Percentiles rank a stretch among this genome's conserved stretches.
phyloP scores from a whole-genome alignment of 2,888 invertebrate genomes.

The Cybosia mesomella region DNA sequence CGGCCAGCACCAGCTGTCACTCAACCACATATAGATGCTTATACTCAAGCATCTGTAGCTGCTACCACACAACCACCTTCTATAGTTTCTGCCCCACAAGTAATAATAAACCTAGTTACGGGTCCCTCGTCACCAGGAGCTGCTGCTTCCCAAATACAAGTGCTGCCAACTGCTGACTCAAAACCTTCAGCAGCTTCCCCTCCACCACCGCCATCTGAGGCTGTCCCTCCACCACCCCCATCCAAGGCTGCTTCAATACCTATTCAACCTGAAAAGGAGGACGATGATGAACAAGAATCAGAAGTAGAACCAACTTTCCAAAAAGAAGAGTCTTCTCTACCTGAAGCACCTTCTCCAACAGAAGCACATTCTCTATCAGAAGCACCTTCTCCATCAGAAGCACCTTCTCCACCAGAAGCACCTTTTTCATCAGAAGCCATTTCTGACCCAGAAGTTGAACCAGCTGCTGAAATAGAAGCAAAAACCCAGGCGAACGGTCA shows the following conservation, averaged over 20 bases:
- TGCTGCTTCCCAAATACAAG: background rate
- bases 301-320: background rate
- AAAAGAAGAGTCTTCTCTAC: background rate
- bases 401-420: background rate
- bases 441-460: background rate
- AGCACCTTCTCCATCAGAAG: too few relatives aligned
- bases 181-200: background rate
- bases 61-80: background rate
- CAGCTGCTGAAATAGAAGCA: background rate
- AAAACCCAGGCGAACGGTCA: background rate
- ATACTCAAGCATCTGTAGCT: background rate
- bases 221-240: background rate
- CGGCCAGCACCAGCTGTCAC: background rate
- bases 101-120: constrained; percentile 1
- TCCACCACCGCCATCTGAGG: background rate
- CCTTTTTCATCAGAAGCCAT: background rate
- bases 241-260: background rate
- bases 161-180: background rate
- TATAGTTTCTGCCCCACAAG: background rate
- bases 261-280: background rate
- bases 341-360: background rate
- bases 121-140: background rate
- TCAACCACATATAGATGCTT: background rate
- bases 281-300: background rate
- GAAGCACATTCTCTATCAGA: background rate